Evolutionary conservation across 1,140 invertebrate genomes (phyloP), one percentile per base, ranked within the genome.

Genomic region (Conus ventricosus): DNA sequence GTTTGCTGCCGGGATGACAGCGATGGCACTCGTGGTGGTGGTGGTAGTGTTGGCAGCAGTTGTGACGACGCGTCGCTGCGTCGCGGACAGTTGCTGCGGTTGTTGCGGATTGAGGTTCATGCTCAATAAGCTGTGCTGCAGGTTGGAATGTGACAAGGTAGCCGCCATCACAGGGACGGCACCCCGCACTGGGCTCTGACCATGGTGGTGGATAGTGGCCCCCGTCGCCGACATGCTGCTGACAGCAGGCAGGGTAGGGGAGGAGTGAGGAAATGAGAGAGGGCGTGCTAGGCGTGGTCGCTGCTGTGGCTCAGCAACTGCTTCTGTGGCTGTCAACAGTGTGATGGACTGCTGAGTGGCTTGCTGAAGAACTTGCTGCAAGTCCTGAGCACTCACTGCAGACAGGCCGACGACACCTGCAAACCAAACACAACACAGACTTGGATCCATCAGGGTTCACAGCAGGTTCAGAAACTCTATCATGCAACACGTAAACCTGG

Each of bases 201-300:
- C 93, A 90, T 90, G 91, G 90, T 94, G 94, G 88, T 94, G 93
- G 87, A 94, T 91, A 85, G 94, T 94, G 39, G 92, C 91, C 55
- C 92, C 92, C 57, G 90, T 89, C 17, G 90, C 88, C 54, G 89
- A 91, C 84, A 91, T 80, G 76, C 89, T 90, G 86, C 87, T 90
- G 51, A 84, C n/a, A 25, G 82, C 39, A 75, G 85, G 25, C 71
- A 85, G 84, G n/a, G 75, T 55, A 51, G 85, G 75, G 20, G 85
- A 53, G 23, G 85, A 80, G 23, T 78, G 85, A 87, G 85, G 53
- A 23, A 78, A 87, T 8, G 85, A 87, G 1, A 87, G 71, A 23
- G 85, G 67, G 51, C 85, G 85, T 15, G 85, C 60, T 23, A 84
- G 82, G 53, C 51, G 81, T 11, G 87, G 63, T 0, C 39, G 87